phyloP scores from a whole-genome alignment of 2,888 invertebrate genomes.

The Podotricha telesiphe region DNA sequence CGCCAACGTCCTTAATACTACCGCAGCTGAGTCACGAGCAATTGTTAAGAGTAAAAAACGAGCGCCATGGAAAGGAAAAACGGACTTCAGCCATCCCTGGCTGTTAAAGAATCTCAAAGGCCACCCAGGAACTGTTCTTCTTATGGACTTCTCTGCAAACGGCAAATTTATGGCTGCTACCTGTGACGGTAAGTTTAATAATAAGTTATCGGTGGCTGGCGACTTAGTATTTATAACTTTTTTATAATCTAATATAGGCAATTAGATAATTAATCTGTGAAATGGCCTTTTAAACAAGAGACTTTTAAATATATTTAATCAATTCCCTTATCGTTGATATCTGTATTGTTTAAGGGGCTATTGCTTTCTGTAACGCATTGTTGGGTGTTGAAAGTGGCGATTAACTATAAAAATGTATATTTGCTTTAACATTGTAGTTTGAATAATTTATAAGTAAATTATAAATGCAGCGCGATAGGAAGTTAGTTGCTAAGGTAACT shows the following conservation, averaged over 20 bases:
- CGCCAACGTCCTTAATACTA: slow-evolving; percentile 60
- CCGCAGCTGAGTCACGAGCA: slow-evolving; percentile 58
- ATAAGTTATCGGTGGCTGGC: slow-evolving; percentile 9
- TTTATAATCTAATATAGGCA: neutral
- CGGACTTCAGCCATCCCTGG: slow-evolving; percentile 89
- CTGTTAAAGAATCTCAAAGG: slow-evolving; percentile 91
- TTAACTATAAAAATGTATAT: neutral
- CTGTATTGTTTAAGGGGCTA: slow-evolving; percentile 24
- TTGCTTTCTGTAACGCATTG: slow-evolving; percentile 14
- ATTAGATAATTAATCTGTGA: neutral
- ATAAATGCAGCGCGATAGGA: slow-evolving; percentile 26
- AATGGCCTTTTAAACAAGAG: slow-evolving; percentile 19
- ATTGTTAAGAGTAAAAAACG: slow-evolving; percentile 81
- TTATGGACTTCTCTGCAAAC: slow-evolving; percentile 92
- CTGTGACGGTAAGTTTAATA: slow-evolving; percentile 88
- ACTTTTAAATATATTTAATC: neutral
- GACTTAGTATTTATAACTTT: neutral
- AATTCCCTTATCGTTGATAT: slow-evolving; percentile 17
- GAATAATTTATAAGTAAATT: neutral
- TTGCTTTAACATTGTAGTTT: neutral
- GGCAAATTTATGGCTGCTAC: slow-evolving; percentile 93
- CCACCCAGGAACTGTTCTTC: slow-evolving; percentile 89
- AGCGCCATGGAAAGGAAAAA: slow-evolving; percentile 76
- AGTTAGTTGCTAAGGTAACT: slow-evolving; percentile 35
- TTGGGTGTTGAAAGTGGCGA: slow-evolving; percentile 13